Conservation (phyloP, 2,113 vertebrate species). For the Coracopsis vasa region DNA sequence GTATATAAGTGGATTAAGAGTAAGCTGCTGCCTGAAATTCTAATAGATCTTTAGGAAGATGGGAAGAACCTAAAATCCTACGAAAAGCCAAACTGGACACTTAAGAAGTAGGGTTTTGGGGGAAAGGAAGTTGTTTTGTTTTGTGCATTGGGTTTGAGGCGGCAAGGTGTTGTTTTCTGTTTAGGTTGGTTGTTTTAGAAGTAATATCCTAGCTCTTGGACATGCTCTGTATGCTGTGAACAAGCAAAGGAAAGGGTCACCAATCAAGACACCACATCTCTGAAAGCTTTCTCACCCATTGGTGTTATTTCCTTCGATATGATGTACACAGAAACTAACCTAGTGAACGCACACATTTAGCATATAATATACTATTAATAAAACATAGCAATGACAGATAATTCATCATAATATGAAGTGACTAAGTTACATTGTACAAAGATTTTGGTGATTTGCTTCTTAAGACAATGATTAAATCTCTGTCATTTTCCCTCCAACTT, state of each 20-base stretch:
- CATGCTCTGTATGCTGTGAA: background rate
- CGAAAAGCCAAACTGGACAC: background rate
- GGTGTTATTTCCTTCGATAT: background rate
- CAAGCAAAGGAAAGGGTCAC: background rate
- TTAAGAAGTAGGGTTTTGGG: background rate
- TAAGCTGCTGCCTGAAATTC: background rate
- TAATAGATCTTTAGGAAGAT: background rate
- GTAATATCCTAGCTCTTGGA: background rate
- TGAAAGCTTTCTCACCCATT: background rate
- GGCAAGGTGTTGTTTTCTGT: background rate
- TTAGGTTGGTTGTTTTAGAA: background rate
- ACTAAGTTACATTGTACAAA: background rate
- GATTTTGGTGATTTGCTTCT: background rate
- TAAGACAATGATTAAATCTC: background rate
- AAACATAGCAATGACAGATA: background rate
- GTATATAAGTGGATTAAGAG: background rate
- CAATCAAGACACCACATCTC: background rate
- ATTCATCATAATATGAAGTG: background rate
- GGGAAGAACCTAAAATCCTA: background rate
- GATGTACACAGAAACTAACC: background rate
- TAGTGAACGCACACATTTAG: background rate
- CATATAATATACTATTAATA: background rate
- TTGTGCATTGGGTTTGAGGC: background rate
- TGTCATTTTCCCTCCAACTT: background rate
- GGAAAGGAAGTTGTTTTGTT: background rate